Conservation (phyloP, 2,113 vertebrate species). For the Camelus bactrianus region DNA sequence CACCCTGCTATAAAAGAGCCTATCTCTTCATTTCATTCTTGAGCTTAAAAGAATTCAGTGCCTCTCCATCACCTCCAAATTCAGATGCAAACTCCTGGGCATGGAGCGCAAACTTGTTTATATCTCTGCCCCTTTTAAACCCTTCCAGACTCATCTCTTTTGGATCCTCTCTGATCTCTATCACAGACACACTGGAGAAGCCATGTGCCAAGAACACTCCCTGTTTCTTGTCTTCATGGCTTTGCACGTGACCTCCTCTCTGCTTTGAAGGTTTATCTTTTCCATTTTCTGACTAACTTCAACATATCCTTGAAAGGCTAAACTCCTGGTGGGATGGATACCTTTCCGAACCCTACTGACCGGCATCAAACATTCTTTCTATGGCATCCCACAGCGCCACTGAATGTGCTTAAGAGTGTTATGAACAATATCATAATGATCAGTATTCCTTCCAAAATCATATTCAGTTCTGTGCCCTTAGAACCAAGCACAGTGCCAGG, state of each 20-base stretch:
- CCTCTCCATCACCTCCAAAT: neutral
- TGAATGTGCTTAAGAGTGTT: neutral
- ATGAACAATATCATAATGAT: neutral
- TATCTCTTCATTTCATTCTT: neutral
- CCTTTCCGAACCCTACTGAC: neutral
- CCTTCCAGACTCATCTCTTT: neutral
- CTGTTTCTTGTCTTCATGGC: neutral
- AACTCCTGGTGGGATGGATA: neutral
- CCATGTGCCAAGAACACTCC: fast-evolving
- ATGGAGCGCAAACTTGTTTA: neutral
- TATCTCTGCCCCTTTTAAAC: neutral
- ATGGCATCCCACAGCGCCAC: neutral
- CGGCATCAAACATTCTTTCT: neutral
- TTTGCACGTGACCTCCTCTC: neutral
- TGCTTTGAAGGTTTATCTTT: neutral
- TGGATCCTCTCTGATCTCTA: neutral
- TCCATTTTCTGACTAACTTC: neutral
- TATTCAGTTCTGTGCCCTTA: neutral
- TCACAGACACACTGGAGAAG: neutral
- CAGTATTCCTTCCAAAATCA: neutral
- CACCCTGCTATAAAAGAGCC: fast-evolving
- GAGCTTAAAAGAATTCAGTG: neutral
- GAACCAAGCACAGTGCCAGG: neutral
- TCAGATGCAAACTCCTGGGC: neutral
- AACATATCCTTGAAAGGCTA: neutral